Evolutionary conservation across 2,797 vertebrate genomes (phyloP).

Genomic region (Cichlasoma orientale): DNA sequence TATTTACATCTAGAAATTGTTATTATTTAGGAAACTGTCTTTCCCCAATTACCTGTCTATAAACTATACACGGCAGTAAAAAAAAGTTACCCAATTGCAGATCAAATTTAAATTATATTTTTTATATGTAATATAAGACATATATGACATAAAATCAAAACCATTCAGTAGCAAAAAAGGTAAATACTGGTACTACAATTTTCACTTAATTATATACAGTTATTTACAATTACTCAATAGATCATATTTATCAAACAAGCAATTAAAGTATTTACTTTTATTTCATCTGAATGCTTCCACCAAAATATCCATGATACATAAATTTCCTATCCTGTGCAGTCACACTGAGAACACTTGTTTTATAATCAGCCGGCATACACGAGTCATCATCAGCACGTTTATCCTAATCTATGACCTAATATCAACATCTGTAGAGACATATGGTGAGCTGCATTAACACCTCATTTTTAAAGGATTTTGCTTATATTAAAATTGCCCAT

Average conservation of each 20-base stretch:
- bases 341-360: conserved; percentile 4
- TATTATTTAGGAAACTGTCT: too few relatives aligned
- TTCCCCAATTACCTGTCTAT: too few relatives aligned
- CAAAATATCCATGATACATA: neutral
- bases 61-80: too few relatives aligned
- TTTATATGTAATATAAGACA: too few relatives aligned
- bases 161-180: neutral
- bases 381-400: conserved; percentile 48
- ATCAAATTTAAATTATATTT: too few relatives aligned
- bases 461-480: conserved; percentile 40
- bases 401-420: conserved; percentile 50
- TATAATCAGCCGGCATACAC: neutral
- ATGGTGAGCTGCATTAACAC: conserved; percentile 38
- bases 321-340: neutral
- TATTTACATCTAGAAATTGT: too few relatives aligned
- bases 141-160: neutral
- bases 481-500: conserved; percentile 42
- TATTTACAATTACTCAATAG: neutral
- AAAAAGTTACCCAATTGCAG: too few relatives aligned
- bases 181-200: neutral
- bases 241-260: neutral
- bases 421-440: conserved; percentile 62
- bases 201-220: too few relatives aligned
- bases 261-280: neutral
- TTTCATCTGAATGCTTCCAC: neutral